Evolutionary conservation across 2,797 vertebrate genomes (phyloP).

Genomic region (Capromys pilorides): DNA sequence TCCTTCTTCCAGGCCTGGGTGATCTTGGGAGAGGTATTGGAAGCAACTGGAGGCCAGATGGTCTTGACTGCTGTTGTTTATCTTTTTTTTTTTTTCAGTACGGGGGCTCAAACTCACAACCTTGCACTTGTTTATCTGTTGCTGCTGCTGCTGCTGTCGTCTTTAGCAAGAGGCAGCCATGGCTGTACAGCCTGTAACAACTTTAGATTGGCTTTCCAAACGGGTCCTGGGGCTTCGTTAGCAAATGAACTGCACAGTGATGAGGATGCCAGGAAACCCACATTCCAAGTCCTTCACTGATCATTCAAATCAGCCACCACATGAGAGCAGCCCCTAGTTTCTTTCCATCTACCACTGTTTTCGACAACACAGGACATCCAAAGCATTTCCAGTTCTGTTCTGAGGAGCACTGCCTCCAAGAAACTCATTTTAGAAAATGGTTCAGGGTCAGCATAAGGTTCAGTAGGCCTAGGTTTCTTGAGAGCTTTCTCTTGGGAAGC

Average conservation of each 20-base stretch:
- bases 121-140: too few species aligned
- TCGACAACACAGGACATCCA: neutral
- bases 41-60: neutral
- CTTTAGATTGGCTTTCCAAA: neutral
- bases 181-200: neutral
- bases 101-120: too few species aligned
- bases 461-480: neutral
- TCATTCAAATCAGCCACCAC: neutral
- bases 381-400: neutral
- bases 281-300: neutral
- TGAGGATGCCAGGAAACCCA: neutral
- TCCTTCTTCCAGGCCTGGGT: neutral
- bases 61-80: neutral
- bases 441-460: neutral
- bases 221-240: neutral
- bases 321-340: neutral
- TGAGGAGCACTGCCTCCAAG: neutral
- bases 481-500: neutral
- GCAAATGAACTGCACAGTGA: neutral
- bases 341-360: neutral
- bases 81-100: too few species aligned
- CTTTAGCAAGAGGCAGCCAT: neutral
- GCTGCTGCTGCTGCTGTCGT: too few species aligned
- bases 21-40: neutral
- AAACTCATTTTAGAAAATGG: neutral